Conservation (phyloP, 1,140 invertebrate genomes). For the Vanessa atalanta region DNA sequence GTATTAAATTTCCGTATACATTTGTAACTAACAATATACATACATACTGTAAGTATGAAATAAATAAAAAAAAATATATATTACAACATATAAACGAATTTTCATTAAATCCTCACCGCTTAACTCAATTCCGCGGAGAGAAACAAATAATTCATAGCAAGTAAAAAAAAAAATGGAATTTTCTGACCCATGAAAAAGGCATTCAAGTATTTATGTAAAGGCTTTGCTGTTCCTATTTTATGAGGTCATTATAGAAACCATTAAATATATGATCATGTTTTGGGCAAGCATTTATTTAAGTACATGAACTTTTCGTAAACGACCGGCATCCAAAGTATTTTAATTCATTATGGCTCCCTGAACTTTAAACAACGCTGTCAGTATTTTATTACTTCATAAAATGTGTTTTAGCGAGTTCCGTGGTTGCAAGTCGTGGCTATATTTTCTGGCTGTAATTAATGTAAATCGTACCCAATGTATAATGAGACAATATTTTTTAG, state of each 20-base stretch:
- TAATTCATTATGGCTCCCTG: slow-evolving; percentile 64
- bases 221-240: slow-evolving; percentile 68
- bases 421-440: slow-evolving; percentile 3
- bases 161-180: slow-evolving; percentile 30
- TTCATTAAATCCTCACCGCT: background rate
- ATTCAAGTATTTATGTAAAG: slow-evolving; percentile 44
- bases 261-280: slow-evolving; percentile 78
- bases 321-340: slow-evolving; percentile 69
- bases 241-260: slow-evolving; percentile 73
- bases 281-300: slow-evolving; percentile 70
- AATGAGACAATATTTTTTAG: too few relatives aligned
- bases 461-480: background rate
- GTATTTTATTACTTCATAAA: slow-evolving; percentile 63
- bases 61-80: background rate
- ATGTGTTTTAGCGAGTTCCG: slow-evolving; percentile 36
- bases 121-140: slow-evolving; percentile 8
- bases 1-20: too few relatives aligned
- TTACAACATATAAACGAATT: background rate
- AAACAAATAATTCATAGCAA: slow-evolving; percentile 20
- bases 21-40: too few relatives aligned
- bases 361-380: slow-evolving; percentile 54
- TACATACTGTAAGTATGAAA: background rate
- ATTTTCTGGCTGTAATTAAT: background rate
- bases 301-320: slow-evolving; percentile 74
- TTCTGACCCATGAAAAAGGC: slow-evolving; percentile 35